Conservation (phyloP, 2,797 vertebrate species). For the Borostomias antarcticus region DNA sequence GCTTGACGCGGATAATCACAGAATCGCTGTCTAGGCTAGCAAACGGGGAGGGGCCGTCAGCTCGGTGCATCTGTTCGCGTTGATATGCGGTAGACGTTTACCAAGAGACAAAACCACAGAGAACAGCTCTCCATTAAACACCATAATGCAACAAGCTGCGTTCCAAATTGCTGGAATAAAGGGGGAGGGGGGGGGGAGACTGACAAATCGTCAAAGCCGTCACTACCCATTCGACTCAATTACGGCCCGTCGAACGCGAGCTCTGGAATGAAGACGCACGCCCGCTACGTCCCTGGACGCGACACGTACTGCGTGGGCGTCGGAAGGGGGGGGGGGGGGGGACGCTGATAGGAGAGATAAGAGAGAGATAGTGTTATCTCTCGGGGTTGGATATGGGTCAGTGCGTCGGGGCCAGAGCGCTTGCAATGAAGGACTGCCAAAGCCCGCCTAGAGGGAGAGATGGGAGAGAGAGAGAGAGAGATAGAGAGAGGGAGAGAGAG, state of each 20-base stretch:
- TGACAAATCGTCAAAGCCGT: conserved; percentile 75
- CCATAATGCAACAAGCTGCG: conserved; percentile 72
- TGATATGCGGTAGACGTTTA: conserved; percentile 48
- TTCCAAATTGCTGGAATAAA: conserved; percentile 73
- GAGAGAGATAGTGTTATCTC: conserved; percentile 29
- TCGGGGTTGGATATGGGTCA: conserved; percentile 43
- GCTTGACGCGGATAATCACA: conserved; percentile 49
- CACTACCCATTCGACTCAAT: conserved; percentile 75
- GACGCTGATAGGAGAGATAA: conserved; percentile 12
- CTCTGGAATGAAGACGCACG: conserved; percentile 54
- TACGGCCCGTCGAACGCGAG: conserved; percentile 57
- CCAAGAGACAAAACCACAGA: conserved; percentile 61
- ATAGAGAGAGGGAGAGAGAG: background rate
- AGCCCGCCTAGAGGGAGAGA: conserved; percentile 8
- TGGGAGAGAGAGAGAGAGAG: conserved; percentile 17
- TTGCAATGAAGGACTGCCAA: conserved; percentile 46
- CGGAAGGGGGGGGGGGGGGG: conserved; percentile 2
- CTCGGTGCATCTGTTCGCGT: conserved; percentile 68
- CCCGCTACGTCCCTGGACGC: conserved; percentile 34
- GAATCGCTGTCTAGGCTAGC: conserved; percentile 52
- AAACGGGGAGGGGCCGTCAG: conserved; percentile 15
- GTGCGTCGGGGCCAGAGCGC: conserved; percentile 16
- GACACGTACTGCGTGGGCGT: conserved; percentile 3
- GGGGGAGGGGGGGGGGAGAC: too few relatives aligned
- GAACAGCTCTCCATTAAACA: conserved; percentile 71